These are phyloP conservation scores for Priapulus caudatus DNA, from an alignment of 2,888 invertebrate genomes.

Conservation along the genomic window DNA sequence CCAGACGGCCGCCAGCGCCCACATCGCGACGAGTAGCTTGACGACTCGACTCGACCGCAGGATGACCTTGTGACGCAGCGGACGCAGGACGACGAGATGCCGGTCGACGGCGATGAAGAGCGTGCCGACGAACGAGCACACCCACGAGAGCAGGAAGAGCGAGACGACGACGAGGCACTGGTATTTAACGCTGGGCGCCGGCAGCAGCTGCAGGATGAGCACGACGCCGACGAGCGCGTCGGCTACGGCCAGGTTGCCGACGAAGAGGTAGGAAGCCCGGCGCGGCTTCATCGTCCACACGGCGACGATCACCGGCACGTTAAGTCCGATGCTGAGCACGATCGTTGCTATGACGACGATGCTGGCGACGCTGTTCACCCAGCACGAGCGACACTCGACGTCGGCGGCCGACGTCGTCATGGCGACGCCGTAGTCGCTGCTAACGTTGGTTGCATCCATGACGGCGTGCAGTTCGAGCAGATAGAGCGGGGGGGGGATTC, in stretches of 20 bases:
- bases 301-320: not conserved
- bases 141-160: not conserved
- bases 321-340: not conserved
- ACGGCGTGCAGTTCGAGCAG: too few relatives aligned
- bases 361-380: too few relatives aligned
- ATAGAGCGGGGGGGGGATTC: too few relatives aligned
- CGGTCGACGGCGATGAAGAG: not conserved
- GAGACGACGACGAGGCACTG: not conserved
- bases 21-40: not conserved
- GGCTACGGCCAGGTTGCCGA: not conserved
- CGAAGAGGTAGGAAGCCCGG: not conserved
- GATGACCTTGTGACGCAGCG: not conserved
- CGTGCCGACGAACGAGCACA: not conserved
- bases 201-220: not conserved
- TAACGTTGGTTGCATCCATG: too few relatives aligned
- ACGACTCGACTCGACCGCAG: not conserved
- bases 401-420: too few relatives aligned
- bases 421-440: too few relatives aligned
- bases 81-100: not conserved
- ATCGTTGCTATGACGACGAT: too few relatives aligned
- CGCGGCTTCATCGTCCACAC: not conserved
- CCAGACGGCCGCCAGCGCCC: not conserved
- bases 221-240: not conserved
- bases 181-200: not conserved
- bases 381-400: too few relatives aligned